Percentiles rank a stretch among this genome's conserved stretches.
Evolutionary conservation across 1,140 invertebrate species (phyloP).

Genomic region (Drosophila albomicans): DNA sequence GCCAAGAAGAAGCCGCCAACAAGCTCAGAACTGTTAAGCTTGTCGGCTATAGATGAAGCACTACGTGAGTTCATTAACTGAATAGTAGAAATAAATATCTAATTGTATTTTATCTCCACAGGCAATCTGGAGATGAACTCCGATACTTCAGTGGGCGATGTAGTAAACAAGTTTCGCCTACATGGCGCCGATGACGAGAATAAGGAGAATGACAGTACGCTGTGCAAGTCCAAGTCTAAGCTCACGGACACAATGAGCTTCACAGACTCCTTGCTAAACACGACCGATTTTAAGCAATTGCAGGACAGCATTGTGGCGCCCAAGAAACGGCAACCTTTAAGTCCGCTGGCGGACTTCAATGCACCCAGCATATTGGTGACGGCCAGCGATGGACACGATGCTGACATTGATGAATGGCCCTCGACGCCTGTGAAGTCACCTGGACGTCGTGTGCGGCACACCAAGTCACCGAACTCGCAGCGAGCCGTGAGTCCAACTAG

Average conservation of each 20-base stretch:
- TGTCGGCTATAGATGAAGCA: constrained; percentile 76
- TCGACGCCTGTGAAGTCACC: constrained; percentile 66
- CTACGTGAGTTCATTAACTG: constrained; percentile 46
- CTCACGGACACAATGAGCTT: constrained; percentile 76
- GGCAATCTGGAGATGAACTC: constrained; percentile 64
- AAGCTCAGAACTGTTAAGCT: constrained; percentile 68
- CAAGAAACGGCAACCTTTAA: constrained; percentile 61
- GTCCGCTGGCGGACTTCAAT: constrained; percentile 61
- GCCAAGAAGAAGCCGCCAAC: constrained; percentile 49
- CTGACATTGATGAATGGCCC: constrained; percentile 72
- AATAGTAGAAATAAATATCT: not conserved
- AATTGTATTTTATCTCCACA: constrained; percentile 6
- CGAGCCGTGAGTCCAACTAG: constrained; percentile 52
- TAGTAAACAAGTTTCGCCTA: constrained; percentile 52
- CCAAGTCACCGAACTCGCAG: constrained; percentile 58
- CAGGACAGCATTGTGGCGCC: constrained; percentile 51
- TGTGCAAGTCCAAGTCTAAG: constrained; percentile 51
- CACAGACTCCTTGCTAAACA: constrained; percentile 72
- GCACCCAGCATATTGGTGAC: constrained; percentile 55
- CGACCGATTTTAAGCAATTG: constrained; percentile 66
- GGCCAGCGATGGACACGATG: constrained; percentile 45
- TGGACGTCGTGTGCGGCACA: constrained; percentile 46
- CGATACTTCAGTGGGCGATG: constrained; percentile 60
- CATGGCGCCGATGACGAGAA: constrained; percentile 35
- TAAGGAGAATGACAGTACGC: constrained; percentile 65